phyloP scores from a whole-genome alignment of 2,113 vertebrate genomes.

The Hippocampus zosterae region DNA sequence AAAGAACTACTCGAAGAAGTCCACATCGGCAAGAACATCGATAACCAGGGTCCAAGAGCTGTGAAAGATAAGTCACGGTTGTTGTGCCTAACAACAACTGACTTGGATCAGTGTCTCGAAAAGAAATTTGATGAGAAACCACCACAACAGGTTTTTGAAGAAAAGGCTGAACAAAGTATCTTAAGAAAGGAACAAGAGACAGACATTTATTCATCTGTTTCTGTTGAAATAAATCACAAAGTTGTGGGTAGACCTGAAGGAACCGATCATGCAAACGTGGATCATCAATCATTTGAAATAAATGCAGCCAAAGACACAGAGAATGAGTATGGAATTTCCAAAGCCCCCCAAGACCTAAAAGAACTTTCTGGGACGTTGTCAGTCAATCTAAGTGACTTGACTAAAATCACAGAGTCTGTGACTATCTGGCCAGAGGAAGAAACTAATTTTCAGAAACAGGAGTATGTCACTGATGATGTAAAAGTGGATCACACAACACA shows the following conservation, averaged over 20 bases:
- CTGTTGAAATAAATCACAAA: slow-evolving; percentile 1
- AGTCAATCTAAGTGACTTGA: neutral
- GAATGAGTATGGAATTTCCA: slow-evolving; percentile 1
- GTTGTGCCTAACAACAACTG: slow-evolving; percentile 61
- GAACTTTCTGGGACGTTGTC: neutral
- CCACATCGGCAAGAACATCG: slow-evolving; percentile 49
- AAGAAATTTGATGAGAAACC: too few species aligned
- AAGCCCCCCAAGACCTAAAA: slow-evolving; percentile 1
- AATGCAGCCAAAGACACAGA: slow-evolving; percentile 3
- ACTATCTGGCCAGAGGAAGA: neutral
- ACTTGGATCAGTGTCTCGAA: slow-evolving; percentile 51
- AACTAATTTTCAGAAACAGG: neutral
- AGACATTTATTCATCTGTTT: too few species aligned
- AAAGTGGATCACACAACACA: neutral
- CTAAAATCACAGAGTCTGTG: slow-evolving; percentile 1
- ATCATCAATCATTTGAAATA: neutral
- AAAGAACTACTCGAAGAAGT: slow-evolving; percentile 65
- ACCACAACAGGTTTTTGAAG: slow-evolving; percentile 22
- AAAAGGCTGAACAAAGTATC: slow-evolving; percentile 40
- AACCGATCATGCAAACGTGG: neutral
- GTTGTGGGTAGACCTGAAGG: neutral
- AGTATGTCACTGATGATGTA: neutral
- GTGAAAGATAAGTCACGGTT: slow-evolving; percentile 57
- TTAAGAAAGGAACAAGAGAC: slow-evolving; percentile 13
- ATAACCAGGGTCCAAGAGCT: slow-evolving; percentile 18